phyloP scores from a whole-genome alignment of 2,888 invertebrate genomes.

The Hemicrepidius hirtus region DNA sequence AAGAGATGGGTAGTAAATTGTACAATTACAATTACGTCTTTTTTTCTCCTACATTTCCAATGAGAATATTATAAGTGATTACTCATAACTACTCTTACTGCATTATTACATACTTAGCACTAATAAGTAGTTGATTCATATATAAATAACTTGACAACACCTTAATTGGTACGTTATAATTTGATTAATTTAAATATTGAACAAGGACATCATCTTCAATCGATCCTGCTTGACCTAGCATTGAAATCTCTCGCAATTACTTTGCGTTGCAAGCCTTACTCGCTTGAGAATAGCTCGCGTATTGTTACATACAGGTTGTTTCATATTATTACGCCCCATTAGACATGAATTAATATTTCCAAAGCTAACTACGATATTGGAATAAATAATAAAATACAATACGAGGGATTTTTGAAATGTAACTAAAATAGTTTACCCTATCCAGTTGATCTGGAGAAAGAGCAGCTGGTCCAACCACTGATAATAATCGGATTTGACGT shows the following conservation, averaged over 20 bases:
- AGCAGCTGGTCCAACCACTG: constrained; percentile 89
- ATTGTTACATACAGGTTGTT: no score
- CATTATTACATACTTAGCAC: not conserved
- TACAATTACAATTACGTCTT: not conserved
- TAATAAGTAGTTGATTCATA: constrained; percentile 6
- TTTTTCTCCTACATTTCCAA: not conserved
- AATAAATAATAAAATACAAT: no score
- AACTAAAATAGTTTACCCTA: no score
- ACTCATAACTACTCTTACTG: not conserved
- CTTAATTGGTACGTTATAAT: constrained; percentile 1
- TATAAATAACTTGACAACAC: constrained; percentile 2
- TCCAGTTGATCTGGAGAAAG: constrained; percentile 88
- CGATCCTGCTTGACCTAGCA: constrained; percentile 11
- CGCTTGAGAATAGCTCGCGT: no score
- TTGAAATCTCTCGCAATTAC: constrained; percentile 1
- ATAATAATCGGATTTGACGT: constrained; percentile 84
- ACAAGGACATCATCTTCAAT: not conserved
- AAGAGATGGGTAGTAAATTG: not conserved
- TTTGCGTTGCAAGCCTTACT: no score
- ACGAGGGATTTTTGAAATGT: no score
- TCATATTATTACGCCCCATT: no score
- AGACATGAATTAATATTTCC: no score
- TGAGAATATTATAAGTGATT: no score
- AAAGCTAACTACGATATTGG: no score
- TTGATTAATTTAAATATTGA: not conserved